A percentile compares a stretch with the other conserved stretches of the same genome.
phyloP scores from a whole-genome alignment of 2,888 invertebrate species.

The Epiblema foenella region DNA sequence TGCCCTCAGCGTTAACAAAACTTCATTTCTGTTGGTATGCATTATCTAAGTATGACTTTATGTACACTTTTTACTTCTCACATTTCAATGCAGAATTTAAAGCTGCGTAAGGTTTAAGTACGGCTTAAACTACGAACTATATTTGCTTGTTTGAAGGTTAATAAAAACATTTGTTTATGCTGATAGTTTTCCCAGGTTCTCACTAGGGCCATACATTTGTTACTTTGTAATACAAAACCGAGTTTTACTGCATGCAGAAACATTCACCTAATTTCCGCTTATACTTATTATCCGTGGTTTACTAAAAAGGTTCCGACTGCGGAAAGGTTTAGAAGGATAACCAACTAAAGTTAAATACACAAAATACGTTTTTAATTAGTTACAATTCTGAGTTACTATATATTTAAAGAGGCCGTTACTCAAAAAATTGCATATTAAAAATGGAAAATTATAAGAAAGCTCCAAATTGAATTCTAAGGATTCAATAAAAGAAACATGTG shows the following conservation, averaged over 20 bases:
- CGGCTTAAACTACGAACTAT: not conserved
- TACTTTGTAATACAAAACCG: constrained; percentile 12
- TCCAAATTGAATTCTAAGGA: too few species aligned
- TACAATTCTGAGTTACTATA: too few species aligned
- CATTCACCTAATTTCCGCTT: not conserved
- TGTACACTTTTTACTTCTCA: not conserved
- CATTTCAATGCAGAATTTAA: not conserved
- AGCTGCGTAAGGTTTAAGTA: not conserved
- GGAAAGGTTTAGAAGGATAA: not conserved
- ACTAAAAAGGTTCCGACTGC: not conserved
- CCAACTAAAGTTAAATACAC: too few species aligned
- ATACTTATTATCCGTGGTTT: not conserved
- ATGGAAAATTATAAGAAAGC: too few species aligned
- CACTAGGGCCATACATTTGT: not conserved
- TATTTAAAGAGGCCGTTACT: too few species aligned
- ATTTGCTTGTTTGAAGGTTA: constrained; percentile 1
- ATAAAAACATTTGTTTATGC: constrained; percentile 16
- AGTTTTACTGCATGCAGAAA: constrained; percentile 1
- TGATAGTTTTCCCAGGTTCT: constrained; percentile 17
- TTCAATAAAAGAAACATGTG: too few species aligned
- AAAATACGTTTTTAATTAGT: too few species aligned
- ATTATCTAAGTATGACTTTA: too few species aligned
- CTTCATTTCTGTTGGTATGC: too few species aligned
- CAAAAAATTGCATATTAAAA: too few species aligned
- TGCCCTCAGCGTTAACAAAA: not conserved